Evolutionary conservation across 92 coral and sea anemone species (phyloP), one percentile per base, ranked within the genome.

Genomic region (Muricea muricata): DNA sequence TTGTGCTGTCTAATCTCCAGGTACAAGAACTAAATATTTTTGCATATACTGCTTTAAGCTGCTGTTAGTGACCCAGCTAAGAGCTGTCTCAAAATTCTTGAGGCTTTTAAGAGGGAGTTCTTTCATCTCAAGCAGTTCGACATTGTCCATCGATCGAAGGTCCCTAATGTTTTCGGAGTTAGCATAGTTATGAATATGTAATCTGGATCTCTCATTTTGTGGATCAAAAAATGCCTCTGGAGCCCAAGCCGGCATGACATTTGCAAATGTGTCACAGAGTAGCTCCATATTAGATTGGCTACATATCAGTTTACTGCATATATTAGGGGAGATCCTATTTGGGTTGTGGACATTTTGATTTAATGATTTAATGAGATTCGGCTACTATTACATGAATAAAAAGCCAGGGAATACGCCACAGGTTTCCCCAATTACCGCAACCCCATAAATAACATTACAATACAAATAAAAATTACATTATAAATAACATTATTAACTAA

Each of bases 1-100:
- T 46, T 87, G 90, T 23, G 81, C 80, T 30, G 86, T 82, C 87
- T 86, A 87, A 69, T 80, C 90, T 26, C 90, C 90, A 33, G 90
- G 90, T 20, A 70, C 79, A 17, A 82, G 52, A 45, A 81, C n/a
- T 23, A 60, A 30, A 58, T 54, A 81, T 40, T 81, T 65, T 13
- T 81, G 48, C 34, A 87, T 46, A 55, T 87, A 87, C 11, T 61
- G 30, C 32, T 61, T 26, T 20, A 61, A 61, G 3, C 32, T 61
- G 69, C 69, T 61, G 11, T 61, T 24, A 61, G 69, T 61, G 26
- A 61, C 32, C 69, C 69, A 61, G 13, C 30, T 61, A 2, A 61
- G 69, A 23, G 69, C 69, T 61, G 69, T 61, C 25, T 61, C 32
- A 61, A 61, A 61, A 20, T 61, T 61, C 1, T 20, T 12, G 2